These are phyloP conservation scores for Actias luna DNA, from an alignment of 2,888 invertebrate genomes.

Conservation along the genomic window DNA sequence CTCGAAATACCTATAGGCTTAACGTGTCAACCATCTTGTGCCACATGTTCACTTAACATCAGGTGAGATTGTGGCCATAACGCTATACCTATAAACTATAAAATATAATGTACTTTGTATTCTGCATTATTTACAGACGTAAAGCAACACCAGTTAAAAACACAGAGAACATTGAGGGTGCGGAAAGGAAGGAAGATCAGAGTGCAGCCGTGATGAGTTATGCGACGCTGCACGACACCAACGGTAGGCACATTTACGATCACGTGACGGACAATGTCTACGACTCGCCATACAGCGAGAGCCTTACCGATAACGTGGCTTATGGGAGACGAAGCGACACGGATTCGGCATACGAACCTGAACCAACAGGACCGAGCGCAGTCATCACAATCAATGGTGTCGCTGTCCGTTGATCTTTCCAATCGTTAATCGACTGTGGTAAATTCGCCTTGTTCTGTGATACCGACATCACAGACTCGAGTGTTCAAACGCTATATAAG, in stretches of 20 bases:
- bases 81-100: no score
- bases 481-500: slow-evolving; percentile 35
- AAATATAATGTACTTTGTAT: no score
- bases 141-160: slow-evolving; percentile 94
- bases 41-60: no score
- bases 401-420: slow-evolving; percentile 85
- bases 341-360: slow-evolving; percentile 84
- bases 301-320: slow-evolving; percentile 68
- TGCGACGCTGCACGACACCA: slow-evolving; percentile 88
- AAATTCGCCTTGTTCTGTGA: background rate
- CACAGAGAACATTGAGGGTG: slow-evolving; percentile 93
- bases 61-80: no score
- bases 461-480: slow-evolving; percentile 23
- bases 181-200: slow-evolving; percentile 92
- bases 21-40: no score
- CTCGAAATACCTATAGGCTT: no score
- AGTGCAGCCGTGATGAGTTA: slow-evolving; percentile 95
- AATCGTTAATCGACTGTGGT: background rate
- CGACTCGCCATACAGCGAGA: slow-evolving; percentile 88
- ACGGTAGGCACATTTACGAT: slow-evolving; percentile 77
- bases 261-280: slow-evolving; percentile 86
- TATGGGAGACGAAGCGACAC: slow-evolving; percentile 73
- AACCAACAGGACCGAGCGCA: slow-evolving; percentile 82
- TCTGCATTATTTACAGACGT: slow-evolving; percentile 77
- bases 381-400: slow-evolving; percentile 94